Conservation (phyloP, 2,888 invertebrate genomes). For the Keiferia lycopersicella region DNA sequence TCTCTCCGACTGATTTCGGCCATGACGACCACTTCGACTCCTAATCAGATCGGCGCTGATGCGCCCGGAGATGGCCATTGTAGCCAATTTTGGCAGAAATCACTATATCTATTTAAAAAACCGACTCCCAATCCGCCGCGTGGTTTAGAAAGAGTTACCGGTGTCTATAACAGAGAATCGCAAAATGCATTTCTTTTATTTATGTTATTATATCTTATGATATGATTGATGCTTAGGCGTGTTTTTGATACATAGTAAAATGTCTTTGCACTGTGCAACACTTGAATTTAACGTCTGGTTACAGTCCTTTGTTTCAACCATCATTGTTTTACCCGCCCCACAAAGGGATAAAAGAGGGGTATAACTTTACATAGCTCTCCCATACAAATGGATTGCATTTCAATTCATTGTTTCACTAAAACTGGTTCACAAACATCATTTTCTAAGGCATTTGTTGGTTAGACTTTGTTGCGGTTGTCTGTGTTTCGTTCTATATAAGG, state of each 20-base stretch:
- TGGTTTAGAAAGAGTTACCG: too few relatives aligned
- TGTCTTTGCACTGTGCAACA: background rate
- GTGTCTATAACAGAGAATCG: too few relatives aligned
- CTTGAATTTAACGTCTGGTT: constrained; percentile 1
- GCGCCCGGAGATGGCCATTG: too few relatives aligned
- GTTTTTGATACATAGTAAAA: background rate
- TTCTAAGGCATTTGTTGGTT: constrained; percentile 52
- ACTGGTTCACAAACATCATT: constrained; percentile 55
- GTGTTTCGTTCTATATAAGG: constrained; percentile 34
- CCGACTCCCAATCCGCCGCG: too few relatives aligned
- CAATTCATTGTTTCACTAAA: constrained; percentile 42
- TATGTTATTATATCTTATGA: too few relatives aligned
- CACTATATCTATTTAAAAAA: too few relatives aligned
- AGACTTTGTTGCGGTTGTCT: constrained; percentile 43
- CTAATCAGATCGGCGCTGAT: too few relatives aligned
- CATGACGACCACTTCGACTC: too few relatives aligned
- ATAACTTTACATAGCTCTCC: constrained; percentile 40
- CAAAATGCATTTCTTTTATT: too few relatives aligned
- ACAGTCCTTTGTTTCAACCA: constrained; percentile 12
- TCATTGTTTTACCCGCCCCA: constrained; percentile 46
- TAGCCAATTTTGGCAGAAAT: too few relatives aligned
- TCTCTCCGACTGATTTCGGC: too few relatives aligned
- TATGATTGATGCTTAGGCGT: too few relatives aligned
- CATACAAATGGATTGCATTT: constrained; percentile 50
- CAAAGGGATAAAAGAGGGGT: constrained; percentile 49